Evolutionary conservation across 2,888 invertebrate species (phyloP).

Genomic region (Octodonta nipae): DNA sequence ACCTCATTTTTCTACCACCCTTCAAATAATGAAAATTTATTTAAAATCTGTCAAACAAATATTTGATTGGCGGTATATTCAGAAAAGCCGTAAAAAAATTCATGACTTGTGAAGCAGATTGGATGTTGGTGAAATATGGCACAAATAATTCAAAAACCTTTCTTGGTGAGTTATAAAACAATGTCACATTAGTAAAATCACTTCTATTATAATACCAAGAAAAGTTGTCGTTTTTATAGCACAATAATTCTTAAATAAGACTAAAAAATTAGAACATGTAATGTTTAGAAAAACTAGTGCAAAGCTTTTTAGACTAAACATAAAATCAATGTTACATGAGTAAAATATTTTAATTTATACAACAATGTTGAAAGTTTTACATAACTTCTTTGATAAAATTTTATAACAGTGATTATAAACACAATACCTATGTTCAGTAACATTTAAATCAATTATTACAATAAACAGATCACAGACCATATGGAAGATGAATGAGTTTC

Average conservation of each 20-base stretch:
- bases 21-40: too few relatives aligned
- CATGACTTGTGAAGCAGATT: too few relatives aligned
- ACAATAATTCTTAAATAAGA: not conserved
- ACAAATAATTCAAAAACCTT: too few relatives aligned
- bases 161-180: too few relatives aligned
- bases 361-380: conserved; percentile 10
- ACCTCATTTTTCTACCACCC: not conserved
- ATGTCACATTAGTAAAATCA: too few relatives aligned
- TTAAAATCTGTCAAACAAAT: too few relatives aligned
- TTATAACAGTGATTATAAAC: not conserved
- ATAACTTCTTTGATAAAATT: conserved; percentile 10
- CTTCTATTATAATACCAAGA: too few relatives aligned
- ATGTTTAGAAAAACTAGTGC: conserved; percentile 2
- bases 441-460: conserved; percentile 7
- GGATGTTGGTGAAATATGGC: too few relatives aligned
- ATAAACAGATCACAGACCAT: conserved; percentile 11
- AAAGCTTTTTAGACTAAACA: conserved; percentile 10
- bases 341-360: conserved; percentile 12
- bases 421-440: conserved; percentile 2
- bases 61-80: too few relatives aligned
- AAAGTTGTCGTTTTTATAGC: too few relatives aligned
- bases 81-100: too few relatives aligned
- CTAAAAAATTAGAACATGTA: conserved; percentile 1
- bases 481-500: conserved; percentile 1
- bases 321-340: conserved; percentile 9